Base-by-base conservation (phyloP, 2,888 invertebrate genomes). In the Lasioglossum marginatum region DNA sequence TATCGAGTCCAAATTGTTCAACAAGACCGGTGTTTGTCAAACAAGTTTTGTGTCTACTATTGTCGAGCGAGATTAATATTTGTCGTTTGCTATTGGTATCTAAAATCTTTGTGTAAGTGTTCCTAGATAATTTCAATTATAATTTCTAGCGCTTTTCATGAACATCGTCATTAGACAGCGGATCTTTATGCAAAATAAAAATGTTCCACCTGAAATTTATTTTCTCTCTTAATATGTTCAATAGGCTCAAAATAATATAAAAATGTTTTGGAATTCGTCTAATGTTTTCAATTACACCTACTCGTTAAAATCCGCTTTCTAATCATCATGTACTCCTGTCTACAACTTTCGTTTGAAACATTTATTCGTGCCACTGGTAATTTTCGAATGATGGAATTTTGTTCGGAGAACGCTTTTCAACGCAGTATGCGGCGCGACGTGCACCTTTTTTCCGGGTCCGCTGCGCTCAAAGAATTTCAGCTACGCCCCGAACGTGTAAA, bases 381-480 rank as follows among this genome's bases (percentile, higher is more conserved):
- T 52, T 52, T 52, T 10, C 52, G 23, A 10, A 3, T 52, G 8
- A 52, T 23, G 23, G 8, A 52, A 52, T 23, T 52, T 23, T 10
- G 52, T 52, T 10, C 10, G 1, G 52, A 52, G 23, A 52, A 52
- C 0, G 52, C 3, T 23, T 23, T 52, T 1, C 8, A 52, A 52
- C 52, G 52, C 48, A 48, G 19, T 48, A 6, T 19, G 48, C 48
- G 6, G 48, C 16, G 75, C 79, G n/a, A 45, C 75, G 45, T 82
- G 77, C 85, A 78, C 79, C 89, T 88, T 89, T 88, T 16, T 87
- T 83, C 83, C 81, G 27, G 68, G 75, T 89, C 90, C 89, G 88
- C 90, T 87, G 90, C 91, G 91, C 92, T 91, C 89, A 84, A 92
- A 92, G 92, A 93, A 93, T 93, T 93, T 93, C 92, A 93, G 91